phyloP scores from a whole-genome alignment of 2,888 invertebrate genomes.

The Cylindroiulus punctatus region DNA sequence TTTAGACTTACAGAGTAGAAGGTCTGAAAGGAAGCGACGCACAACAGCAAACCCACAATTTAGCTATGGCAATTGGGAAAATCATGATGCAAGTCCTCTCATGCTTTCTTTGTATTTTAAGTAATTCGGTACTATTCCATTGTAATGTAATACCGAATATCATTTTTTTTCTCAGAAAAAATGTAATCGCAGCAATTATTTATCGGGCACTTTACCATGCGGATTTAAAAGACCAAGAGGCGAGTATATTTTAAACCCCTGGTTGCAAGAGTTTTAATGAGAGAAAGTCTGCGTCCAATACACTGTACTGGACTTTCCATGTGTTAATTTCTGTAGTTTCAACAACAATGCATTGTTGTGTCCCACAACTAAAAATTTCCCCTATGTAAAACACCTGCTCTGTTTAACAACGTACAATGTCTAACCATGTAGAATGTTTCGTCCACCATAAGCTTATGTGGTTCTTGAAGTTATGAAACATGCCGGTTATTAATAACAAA shows the following conservation, averaged over 20 bases:
- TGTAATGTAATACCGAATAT: background rate
- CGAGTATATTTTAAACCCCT: background rate
- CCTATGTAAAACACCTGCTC: no score
- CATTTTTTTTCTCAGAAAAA: slow-evolving; percentile 55
- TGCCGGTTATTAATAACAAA: no score
- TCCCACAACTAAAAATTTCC: background rate
- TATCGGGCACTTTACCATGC: slow-evolving; percentile 55
- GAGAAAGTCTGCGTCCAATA: no score
- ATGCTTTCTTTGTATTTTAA: background rate
- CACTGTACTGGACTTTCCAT: no score
- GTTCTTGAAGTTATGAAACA: no score
- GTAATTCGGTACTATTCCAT: background rate
- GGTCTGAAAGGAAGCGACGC: slow-evolving; percentile 58
- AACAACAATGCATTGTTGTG: no score
- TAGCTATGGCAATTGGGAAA: slow-evolving; percentile 57
- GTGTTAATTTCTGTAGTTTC: no score
- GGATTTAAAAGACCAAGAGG: slow-evolving; percentile 57
- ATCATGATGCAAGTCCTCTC: slow-evolving; percentile 52
- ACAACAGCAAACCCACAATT: slow-evolving; percentile 58
- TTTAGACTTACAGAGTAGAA: slow-evolving; percentile 57
- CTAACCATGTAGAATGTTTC: no score
- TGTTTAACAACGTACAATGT: no score
- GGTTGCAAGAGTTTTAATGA: no score
- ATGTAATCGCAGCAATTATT: slow-evolving; percentile 56
- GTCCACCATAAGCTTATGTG: no score